Evolutionary conservation across 2,888 invertebrate genomes (phyloP), one percentile per base, ranked within the genome.

Genomic region (Brenthis hecate): DNA sequence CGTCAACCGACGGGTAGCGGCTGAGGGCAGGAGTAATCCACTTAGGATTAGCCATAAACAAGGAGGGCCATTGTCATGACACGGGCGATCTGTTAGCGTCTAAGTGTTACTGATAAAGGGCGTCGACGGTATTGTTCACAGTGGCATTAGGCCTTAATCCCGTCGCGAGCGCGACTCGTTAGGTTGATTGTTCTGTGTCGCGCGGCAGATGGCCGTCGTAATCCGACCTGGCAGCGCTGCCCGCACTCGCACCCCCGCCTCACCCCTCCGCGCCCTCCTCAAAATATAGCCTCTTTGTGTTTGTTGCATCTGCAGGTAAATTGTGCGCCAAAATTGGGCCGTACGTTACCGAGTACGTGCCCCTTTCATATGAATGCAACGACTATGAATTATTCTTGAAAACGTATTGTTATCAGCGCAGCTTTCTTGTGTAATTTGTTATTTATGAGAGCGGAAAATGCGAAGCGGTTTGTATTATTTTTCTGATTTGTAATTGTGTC

Each of bases 281-380:
- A 82, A 84, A 85, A 87, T 86, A 86, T 86, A 85, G 81, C 88
- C 89, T 91, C 91, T 91, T 92, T 91, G 89, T 91, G 86, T 88
- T 87, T 86, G 90, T 87, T 91, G 91, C 92, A 92, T 91, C 90
- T 92, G 92, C 91, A 91, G 92, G 91, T 92, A 91, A 91, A 90
- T 91, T 90, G 91, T 85, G 83, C 82, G 83, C 89, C 85, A 82
- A 88, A 91, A 90, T 91, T 90, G 90, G 90, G 80, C 85, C 83
- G 87, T 87, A 86, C 83, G 84, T 89, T 87, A 85, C 81, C 77
- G 80, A 71, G 76, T 81, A 84, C 85, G 85, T 84, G 84, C 82
- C 76, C 82, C 80, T 81, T 82, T 84, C 81, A 77, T 82, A 82
- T 85, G 87, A 86, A 88, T 88, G 86, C 88, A 85, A 81, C 83